Conservation (phyloP, 2,888 invertebrate genomes). For the Tricholauxania praeusta region DNA sequence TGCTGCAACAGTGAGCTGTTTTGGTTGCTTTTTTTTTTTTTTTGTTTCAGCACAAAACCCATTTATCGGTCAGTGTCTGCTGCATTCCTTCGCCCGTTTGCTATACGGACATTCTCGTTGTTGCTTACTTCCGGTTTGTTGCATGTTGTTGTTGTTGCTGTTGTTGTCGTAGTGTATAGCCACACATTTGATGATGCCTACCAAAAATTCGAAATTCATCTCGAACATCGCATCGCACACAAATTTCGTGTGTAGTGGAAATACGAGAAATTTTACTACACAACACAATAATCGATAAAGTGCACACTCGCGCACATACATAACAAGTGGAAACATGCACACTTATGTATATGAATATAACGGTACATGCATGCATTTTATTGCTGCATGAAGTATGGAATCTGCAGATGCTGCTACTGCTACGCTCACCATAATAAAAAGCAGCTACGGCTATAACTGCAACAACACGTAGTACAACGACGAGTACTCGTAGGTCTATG, state of each 20-base stretch:
- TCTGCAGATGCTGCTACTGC: slow-evolving; percentile 10
- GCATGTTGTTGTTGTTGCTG: slow-evolving; percentile 15
- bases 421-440: too few relatives aligned
- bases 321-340: slow-evolving; percentile 20
- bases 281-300: slow-evolving; percentile 27
- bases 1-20: too few relatives aligned
- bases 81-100: slow-evolving; percentile 39
- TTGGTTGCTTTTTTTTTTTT: too few relatives aligned
- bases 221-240: not conserved
- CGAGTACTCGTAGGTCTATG: not conserved
- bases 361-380: not conserved
- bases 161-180: not conserved
- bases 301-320: slow-evolving; percentile 15
- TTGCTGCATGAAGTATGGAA: slow-evolving; percentile 19
- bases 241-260: slow-evolving; percentile 2
- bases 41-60: slow-evolving; percentile 50
- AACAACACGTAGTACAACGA: too few relatives aligned
- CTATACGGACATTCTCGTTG: slow-evolving; percentile 41
- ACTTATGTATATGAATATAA: slow-evolving; percentile 5
- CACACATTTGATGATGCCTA: not conserved
- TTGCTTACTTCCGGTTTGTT: slow-evolving; percentile 56
- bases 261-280: slow-evolving; percentile 34
- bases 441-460: too few relatives aligned
- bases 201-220: slow-evolving; percentile 12
- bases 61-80: slow-evolving; percentile 54